phyloP scores from a whole-genome alignment of 2,113 vertebrate species.

The Sinosuthora webbiana region DNA sequence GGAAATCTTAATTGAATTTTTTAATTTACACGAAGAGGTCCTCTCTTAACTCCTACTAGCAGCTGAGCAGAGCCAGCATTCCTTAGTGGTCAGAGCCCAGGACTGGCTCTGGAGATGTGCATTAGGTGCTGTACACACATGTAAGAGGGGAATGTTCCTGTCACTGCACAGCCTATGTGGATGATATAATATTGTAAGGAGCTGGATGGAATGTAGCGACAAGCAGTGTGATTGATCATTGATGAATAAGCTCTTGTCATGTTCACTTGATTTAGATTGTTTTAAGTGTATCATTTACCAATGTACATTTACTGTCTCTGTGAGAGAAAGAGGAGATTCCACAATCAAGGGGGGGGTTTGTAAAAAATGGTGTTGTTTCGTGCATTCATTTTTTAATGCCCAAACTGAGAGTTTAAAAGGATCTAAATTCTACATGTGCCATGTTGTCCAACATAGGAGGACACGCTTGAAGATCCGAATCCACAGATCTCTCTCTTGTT shows the following conservation, averaged over 20 bases:
- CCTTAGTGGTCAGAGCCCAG: not conserved
- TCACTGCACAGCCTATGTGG: not conserved
- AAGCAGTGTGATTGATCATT: constrained; percentile 55
- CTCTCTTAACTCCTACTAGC: not conserved
- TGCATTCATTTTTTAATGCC: not conserved
- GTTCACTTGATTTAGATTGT: constrained; percentile 61
- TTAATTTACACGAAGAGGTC: not conserved
- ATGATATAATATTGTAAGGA: constrained; percentile 59
- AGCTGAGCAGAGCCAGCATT: not conserved
- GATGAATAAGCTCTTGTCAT: constrained; percentile 64
- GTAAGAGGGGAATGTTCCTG: not conserved
- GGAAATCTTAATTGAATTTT: not conserved
- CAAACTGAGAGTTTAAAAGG: not conserved
- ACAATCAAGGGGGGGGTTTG: not conserved
- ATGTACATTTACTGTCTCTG: constrained; percentile 13
- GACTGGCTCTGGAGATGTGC: not conserved
- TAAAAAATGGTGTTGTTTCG: not conserved
- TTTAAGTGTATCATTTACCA: constrained; percentile 47
- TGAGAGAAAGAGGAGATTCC: not conserved
- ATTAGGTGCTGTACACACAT: not conserved
- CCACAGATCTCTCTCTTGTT: not conserved
- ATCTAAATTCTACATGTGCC: not conserved
- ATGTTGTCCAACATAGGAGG: not conserved
- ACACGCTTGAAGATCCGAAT: not conserved
- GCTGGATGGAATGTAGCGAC: constrained; percentile 52